A percentile compares a stretch with the other conserved stretches of the same genome.
phyloP scores from a whole-genome alignment of 2,113 vertebrate species.

The Brachionichthys hirsutus region DNA sequence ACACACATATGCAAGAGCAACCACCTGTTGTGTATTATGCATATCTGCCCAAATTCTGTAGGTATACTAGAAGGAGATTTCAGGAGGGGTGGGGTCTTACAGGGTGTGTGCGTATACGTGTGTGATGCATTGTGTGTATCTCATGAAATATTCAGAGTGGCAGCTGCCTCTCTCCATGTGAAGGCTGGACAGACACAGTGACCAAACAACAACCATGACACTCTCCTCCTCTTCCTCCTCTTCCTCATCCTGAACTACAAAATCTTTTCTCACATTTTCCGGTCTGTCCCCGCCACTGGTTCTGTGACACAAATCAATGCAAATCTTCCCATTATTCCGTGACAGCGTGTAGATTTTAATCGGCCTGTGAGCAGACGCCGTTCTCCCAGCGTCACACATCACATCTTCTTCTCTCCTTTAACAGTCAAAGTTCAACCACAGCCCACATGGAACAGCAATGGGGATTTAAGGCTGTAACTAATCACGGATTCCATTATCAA shows the following conservation, averaged over 20 bases:
- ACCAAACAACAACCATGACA: slow-evolving; percentile 64
- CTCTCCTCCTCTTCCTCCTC: slow-evolving; percentile 13
- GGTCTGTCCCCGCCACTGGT: background rate
- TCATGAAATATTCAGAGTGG: slow-evolving; percentile 79
- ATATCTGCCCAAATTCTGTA: slow-evolving; percentile 30
- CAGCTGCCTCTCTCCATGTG: slow-evolving; percentile 74
- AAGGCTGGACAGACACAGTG: slow-evolving; percentile 62
- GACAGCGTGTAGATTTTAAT: background rate
- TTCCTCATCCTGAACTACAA: background rate
- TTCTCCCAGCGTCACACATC: background rate
- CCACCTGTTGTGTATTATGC: slow-evolving; percentile 39
- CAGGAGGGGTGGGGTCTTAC: slow-evolving; percentile 23
- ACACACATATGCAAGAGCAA: slow-evolving; percentile 34
- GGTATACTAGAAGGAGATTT: slow-evolving; percentile 48
- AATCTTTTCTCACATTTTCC: background rate
- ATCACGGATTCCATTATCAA: too few species aligned
- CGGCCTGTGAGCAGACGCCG: background rate
- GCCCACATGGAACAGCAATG: too few species aligned
- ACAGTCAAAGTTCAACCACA: too few species aligned
- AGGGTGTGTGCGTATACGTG: slow-evolving; percentile 8
- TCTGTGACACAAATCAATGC: background rate
- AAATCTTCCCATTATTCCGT: slow-evolving; percentile 2
- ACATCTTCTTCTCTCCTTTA: too few species aligned
- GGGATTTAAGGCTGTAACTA: too few species aligned
- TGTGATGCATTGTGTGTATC: slow-evolving; percentile 59